Percentiles rank a stretch among this genome's conserved stretches.
These are phyloP conservation scores for Acanthochromis polyacanthus DNA, from an alignment of 2,113 vertebrate genomes.

Conservation along the genomic window DNA sequence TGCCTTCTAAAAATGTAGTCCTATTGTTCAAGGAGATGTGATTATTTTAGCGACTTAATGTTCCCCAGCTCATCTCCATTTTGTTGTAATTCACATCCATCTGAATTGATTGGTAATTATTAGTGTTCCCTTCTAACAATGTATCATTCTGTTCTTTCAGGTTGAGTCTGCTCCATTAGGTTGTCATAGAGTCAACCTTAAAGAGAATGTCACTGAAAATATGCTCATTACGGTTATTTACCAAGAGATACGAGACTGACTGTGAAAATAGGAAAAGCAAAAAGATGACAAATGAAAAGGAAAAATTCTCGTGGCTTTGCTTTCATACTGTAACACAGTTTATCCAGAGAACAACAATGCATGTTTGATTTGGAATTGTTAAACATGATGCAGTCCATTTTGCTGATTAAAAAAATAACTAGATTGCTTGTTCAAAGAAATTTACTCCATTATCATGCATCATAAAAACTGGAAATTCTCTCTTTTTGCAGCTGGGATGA, in stretches of 20 bases:
- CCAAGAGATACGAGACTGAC: no score
- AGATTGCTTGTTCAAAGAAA: not conserved
- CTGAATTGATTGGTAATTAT: not conserved
- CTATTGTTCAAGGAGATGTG: not conserved
- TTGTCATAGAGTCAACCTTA: not conserved
- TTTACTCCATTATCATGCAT: not conserved
- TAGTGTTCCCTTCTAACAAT: not conserved
- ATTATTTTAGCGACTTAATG: not conserved
- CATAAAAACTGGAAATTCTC: not conserved
- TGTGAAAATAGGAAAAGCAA: no score
- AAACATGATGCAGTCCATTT: no score
- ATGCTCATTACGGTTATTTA: not conserved
- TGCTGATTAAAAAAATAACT: no score
- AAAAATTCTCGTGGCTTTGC: no score
- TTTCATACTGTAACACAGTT: no score
- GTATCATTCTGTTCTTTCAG: not conserved
- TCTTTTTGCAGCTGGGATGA: not conserved
- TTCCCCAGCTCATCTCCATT: not conserved
- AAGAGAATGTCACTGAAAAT: constrained; percentile 3
- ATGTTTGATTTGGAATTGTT: no score
- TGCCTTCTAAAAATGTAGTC: not conserved
- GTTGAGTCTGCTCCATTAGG: not conserved
- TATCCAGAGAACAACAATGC: no score
- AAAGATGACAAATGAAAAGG: no score
- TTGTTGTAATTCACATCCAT: not conserved